A percentile compares a stretch with the other conserved stretches of the same genome.
Conservation (phyloP, 1,140 invertebrate species). For the Aradophagus sp. region DNA sequence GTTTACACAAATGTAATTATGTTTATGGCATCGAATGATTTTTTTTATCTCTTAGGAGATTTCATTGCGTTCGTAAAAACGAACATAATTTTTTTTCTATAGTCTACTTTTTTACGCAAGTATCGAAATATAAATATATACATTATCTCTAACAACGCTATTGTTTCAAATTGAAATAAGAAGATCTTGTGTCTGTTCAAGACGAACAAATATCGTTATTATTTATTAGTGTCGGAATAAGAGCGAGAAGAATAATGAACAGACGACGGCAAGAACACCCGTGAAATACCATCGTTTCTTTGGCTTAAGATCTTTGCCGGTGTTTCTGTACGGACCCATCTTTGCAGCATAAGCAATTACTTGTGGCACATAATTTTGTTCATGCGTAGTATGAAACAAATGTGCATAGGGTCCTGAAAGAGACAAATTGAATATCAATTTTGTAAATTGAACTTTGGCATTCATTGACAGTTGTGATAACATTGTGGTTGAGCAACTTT, state of each 20-base stretch:
- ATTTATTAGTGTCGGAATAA: conserved; percentile 52
- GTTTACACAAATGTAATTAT: conserved; percentile 20
- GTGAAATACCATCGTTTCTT: conserved; percentile 54
- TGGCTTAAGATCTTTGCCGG: conserved; percentile 42
- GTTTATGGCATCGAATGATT: conserved; percentile 15
- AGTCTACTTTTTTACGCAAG: conserved; percentile 11
- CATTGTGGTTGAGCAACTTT: conserved; percentile 2
- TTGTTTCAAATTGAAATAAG: conserved; percentile 35
- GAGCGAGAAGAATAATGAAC: conserved; percentile 51
- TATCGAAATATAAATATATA: conserved; percentile 46
- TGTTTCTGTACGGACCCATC: conserved; percentile 77
- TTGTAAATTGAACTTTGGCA: conserved; percentile 4
- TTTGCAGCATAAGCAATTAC: conserved; percentile 86
- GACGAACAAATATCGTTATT: conserved; percentile 20
- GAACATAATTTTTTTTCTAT: conserved; percentile 16
- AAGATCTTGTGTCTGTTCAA: conserved; percentile 18
- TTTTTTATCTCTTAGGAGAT: conserved; percentile 27
- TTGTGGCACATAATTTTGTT: conserved; percentile 94
- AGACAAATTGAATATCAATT: conserved; percentile 15
- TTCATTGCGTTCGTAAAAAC: conserved; percentile 9
- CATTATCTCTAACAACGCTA: conserved; percentile 26
- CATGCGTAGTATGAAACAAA: conserved; percentile 90
- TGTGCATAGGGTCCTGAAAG: conserved; percentile 90
- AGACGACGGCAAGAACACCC: conserved; percentile 47
- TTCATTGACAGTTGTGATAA: conserved; percentile 3